Percentiles rank a stretch among this genome's conserved stretches.
Conservation (phyloP, 1,140 invertebrate species). For the Apis dorsata region DNA sequence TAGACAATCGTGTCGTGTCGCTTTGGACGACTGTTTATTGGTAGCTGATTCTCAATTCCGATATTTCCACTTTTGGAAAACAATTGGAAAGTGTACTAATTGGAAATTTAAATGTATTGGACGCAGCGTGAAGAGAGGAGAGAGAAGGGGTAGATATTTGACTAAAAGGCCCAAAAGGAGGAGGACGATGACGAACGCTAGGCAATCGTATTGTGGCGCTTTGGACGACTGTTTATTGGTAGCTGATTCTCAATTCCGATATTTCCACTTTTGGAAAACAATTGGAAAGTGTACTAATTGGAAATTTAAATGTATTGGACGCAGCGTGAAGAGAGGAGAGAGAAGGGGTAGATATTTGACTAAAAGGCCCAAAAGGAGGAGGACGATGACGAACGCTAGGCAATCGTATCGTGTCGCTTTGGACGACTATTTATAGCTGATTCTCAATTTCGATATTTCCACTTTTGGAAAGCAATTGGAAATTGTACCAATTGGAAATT, state of each 20-base stretch:
- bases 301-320: constrained; percentile 34
- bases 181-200: constrained; percentile 10
- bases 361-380: neutral
- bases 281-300: too few species aligned
- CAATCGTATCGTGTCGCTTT: constrained; percentile 34
- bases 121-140: neutral
- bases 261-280: constrained; percentile 29
- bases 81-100: neutral
- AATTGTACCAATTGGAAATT: neutral
- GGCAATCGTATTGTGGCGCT: constrained; percentile 35
- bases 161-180: neutral
- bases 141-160: neutral
- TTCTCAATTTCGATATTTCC: constrained; percentile 38
- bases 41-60: constrained; percentile 11
- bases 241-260: constrained; percentile 25
- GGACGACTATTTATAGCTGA: constrained; percentile 20
- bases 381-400: constrained; percentile 12
- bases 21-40: constrained; percentile 31
- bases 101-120: constrained; percentile 31
- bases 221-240: constrained; percentile 29
- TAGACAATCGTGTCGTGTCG: constrained; percentile 34
- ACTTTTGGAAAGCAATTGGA: constrained; percentile 22
- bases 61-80: constrained; percentile 35
- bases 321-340: neutral
- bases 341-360: too few species aligned